Conservation (phyloP, 2,888 invertebrate genomes). For the Emmelina monodactyla region DNA sequence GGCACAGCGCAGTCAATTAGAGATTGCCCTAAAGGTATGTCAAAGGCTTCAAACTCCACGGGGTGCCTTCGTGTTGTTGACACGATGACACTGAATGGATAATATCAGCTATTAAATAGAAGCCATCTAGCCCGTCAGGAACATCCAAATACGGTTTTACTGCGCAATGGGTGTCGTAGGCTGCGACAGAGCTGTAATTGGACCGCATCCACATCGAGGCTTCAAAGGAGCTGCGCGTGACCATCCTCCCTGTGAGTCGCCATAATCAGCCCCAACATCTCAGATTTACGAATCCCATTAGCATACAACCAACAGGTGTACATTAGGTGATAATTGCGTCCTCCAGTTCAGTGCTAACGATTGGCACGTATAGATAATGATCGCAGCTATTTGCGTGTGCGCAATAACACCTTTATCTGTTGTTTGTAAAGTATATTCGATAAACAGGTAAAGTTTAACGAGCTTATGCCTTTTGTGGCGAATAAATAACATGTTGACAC, state of each 20-base stretch:
- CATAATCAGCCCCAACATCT: conserved; percentile 18
- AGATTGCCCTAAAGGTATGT: too few species aligned
- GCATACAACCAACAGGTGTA: conserved; percentile 34
- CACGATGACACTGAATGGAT: neutral
- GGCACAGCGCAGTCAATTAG: too few species aligned
- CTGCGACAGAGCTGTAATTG: conserved; percentile 20
- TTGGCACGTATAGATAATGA: conserved; percentile 41
- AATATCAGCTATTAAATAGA: conserved; percentile 1
- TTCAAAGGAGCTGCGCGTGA: conserved; percentile 20
- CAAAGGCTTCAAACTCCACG: conserved; percentile 3
- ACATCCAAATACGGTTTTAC: conserved; percentile 17
- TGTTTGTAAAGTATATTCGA: conserved; percentile 14
- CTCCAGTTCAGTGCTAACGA: conserved; percentile 30
- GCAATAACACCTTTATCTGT: conserved; percentile 15
- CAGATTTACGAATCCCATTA: conserved; percentile 26
- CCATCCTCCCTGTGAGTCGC: conserved; percentile 18
- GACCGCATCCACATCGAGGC: conserved; percentile 13
- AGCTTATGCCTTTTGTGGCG: conserved; percentile 17
- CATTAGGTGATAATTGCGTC: conserved; percentile 36
- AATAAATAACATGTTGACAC: conserved; percentile 9
- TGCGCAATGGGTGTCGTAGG: conserved; percentile 8
- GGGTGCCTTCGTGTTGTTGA: conserved; percentile 4
- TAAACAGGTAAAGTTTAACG: conserved; percentile 19
- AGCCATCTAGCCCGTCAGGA: conserved; percentile 7
- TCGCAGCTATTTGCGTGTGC: conserved; percentile 29